A percentile compares a stretch with the other conserved stretches of the same genome.
phyloP scores from a whole-genome alignment of 2,113 vertebrate species.

The Pardalotus punctatus region DNA sequence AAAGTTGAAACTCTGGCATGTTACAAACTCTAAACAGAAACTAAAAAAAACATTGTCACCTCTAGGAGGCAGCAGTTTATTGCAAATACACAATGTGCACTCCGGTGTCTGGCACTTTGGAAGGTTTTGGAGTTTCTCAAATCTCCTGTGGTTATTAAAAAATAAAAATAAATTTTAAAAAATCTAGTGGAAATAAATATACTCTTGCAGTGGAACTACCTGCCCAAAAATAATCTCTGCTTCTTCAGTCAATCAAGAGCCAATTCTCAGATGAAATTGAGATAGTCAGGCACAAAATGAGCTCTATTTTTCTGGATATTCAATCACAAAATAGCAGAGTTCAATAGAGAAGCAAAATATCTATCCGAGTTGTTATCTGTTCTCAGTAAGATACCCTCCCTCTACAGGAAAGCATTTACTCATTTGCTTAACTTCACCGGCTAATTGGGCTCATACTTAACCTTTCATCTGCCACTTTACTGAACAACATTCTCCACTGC shows the following conservation, averaged over 20 bases:
- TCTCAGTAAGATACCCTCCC: not conserved
- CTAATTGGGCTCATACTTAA: not conserved
- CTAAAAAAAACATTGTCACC: not conserved
- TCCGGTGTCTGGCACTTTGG: not conserved
- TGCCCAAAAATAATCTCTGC: not conserved
- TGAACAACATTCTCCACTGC: not conserved
- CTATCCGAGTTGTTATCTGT: not conserved
- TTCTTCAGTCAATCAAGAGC: not conserved
- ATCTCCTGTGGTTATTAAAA: not conserved
- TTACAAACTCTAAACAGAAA: not conserved
- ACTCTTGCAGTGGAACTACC: not conserved
- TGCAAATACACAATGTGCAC: not conserved
- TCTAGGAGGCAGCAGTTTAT: constrained; percentile 59
- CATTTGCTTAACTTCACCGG: not conserved
- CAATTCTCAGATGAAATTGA: not conserved
- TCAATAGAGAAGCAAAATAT: not conserved
- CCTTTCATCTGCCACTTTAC: not conserved
- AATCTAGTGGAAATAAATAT: not conserved
- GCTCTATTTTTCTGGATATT: not conserved
- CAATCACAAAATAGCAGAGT: not conserved
- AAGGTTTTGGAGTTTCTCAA: not conserved
- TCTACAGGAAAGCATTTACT: not conserved
- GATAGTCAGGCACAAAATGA: not conserved
- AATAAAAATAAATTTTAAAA: not conserved
- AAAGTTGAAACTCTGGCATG: not conserved